A percentile compares a stretch with the other conserved stretches of the same genome.
Conservation (phyloP, 1,140 invertebrate species). For the Drosophila mayri region DNA sequence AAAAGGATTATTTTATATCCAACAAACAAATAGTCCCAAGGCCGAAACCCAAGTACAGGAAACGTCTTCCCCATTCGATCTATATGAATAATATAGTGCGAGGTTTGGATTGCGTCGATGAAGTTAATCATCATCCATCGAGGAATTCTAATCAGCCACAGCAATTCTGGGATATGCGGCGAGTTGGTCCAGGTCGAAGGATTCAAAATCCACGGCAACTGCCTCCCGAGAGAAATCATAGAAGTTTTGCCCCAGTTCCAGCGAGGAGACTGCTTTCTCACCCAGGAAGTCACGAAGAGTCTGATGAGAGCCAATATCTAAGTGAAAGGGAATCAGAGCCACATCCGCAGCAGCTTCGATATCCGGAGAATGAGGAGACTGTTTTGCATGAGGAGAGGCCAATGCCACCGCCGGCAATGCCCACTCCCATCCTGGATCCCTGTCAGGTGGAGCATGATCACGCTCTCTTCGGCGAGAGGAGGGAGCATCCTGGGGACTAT, state of each 20-base stretch:
- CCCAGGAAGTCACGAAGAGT: neutral
- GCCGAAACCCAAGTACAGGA: slow-evolving; percentile 53
- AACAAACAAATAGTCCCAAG: slow-evolving; percentile 67
- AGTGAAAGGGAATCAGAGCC: slow-evolving; percentile 24
- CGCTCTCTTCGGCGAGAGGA: neutral
- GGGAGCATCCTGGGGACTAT: slow-evolving; percentile 11
- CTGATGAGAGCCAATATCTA: neutral
- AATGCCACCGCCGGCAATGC: neutral
- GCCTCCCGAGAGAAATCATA: slow-evolving; percentile 1
- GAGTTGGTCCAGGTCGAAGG: neutral
- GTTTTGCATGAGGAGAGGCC: slow-evolving; percentile 6
- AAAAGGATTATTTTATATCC: slow-evolving; percentile 56
- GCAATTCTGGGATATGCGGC: slow-evolving; percentile 16
- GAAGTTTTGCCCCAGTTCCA: slow-evolving; percentile 13
- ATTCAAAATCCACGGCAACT: neutral
- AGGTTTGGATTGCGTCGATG: slow-evolving; percentile 65
- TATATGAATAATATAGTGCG: slow-evolving; percentile 72
- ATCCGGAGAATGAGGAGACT: slow-evolving; percentile 2
- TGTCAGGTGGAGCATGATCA: slow-evolving; percentile 54
- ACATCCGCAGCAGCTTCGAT: slow-evolving; percentile 4
- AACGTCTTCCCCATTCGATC: slow-evolving; percentile 60
- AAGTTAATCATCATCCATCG: neutral
- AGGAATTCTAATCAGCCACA: slow-evolving; percentile 1
- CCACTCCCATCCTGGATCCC: slow-evolving; percentile 46
- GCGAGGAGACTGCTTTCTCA: neutral